Percentiles rank a stretch among this genome's conserved stretches.
phyloP scores from a whole-genome alignment of 2,888 invertebrate species.

The Apotomis betuletana region DNA sequence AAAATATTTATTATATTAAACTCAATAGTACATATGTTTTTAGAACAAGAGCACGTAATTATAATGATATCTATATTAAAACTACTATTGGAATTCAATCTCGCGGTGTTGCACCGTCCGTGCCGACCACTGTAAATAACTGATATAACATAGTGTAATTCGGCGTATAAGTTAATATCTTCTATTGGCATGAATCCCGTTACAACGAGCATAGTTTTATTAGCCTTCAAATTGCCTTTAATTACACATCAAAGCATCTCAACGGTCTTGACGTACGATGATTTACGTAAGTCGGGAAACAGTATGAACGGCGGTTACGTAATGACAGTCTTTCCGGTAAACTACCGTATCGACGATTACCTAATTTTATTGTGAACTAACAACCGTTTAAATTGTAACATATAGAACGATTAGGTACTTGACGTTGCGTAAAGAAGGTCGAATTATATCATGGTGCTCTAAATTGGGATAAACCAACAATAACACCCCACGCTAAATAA shows the following conservation, averaged over 20 bases:
- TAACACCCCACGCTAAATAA: too few species aligned
- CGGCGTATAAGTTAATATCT: too few species aligned
- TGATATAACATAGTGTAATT: too few species aligned
- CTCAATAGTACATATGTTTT: too few species aligned
- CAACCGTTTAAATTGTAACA: constrained; percentile 17
- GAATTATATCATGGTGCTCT: too few species aligned
- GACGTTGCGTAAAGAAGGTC: constrained; percentile 19
- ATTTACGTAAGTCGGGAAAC: constrained; percentile 25
- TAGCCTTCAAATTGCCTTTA: constrained; percentile 23
- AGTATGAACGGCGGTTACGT: constrained; percentile 20
- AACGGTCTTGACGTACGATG: constrained; percentile 5
- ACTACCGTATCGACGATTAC: constrained; percentile 16
- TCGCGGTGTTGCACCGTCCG: too few species aligned
- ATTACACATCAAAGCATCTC: constrained; percentile 24
- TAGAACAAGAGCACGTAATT: too few species aligned
- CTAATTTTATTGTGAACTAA: constrained; percentile 25
- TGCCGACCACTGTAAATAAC: too few species aligned
- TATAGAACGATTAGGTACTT: constrained; percentile 9
- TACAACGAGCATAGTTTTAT: not conserved
- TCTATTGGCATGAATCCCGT: not conserved
- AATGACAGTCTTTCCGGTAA: constrained; percentile 3
- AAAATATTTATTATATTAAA: too few species aligned
- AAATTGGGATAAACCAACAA: too few species aligned
- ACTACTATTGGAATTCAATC: too few species aligned
- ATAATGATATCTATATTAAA: too few species aligned